These are phyloP conservation scores for Peromyscus melanophrys DNA, from an alignment of 2,797 vertebrate species.

Conservation along the genomic window DNA sequence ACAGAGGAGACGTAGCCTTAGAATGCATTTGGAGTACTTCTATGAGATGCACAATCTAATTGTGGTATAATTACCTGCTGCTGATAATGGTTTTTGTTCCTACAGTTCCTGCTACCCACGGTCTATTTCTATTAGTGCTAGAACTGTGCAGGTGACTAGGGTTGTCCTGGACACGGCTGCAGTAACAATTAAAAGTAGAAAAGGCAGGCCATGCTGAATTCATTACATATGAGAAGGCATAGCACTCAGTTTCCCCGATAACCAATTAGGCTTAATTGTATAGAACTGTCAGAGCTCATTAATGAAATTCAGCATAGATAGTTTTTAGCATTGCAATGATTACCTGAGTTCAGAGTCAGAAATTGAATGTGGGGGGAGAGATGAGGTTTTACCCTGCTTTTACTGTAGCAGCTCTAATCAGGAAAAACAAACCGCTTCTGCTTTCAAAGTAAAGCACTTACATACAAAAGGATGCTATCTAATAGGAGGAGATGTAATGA, in stretches of 20 bases:
- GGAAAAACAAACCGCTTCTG: not conserved
- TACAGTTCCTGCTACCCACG: not conserved
- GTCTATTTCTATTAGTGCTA: not conserved
- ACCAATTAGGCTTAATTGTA: constrained; percentile 33
- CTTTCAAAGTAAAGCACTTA: not conserved
- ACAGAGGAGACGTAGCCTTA: not conserved
- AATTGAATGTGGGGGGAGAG: not conserved
- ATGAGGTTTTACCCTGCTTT: not conserved
- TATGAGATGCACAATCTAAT: constrained; percentile 39
- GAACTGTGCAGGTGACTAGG: not conserved
- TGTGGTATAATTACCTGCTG: constrained; percentile 51
- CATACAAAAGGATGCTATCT: not conserved
- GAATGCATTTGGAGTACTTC: constrained; percentile 49
- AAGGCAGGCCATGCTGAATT: not conserved
- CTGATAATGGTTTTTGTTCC: not conserved
- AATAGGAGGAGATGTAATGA: not conserved
- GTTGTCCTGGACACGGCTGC: not conserved
- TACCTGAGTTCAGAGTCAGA: not conserved
- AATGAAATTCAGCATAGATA: not conserved
- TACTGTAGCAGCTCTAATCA: not conserved
- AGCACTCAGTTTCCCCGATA: not conserved
- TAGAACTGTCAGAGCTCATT: not conserved
- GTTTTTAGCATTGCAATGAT: not conserved
- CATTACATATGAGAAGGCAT: not conserved
- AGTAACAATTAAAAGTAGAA: not conserved